A percentile compares a stretch with the other conserved stretches of the same genome.
Conservation (phyloP, 2,888 invertebrate genomes). For the Sphecodes monilicornis region DNA sequence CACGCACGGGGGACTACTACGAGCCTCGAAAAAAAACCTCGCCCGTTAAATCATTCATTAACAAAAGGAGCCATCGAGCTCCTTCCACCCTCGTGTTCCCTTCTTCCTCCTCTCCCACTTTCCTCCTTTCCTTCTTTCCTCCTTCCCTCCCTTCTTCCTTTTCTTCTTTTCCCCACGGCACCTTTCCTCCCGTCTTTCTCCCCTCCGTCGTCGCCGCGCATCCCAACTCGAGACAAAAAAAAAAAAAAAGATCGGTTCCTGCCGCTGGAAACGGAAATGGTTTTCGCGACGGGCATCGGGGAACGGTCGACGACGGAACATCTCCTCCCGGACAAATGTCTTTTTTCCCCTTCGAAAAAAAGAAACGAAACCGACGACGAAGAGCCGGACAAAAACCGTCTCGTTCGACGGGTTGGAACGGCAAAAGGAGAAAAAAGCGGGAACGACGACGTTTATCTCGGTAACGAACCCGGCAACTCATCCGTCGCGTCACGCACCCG, state of each 20-base stretch:
- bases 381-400: slow-evolving; percentile 49
- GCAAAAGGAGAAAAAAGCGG: slow-evolving; percentile 16
- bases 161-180: background rate
- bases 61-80: background rate
- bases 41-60: slow-evolving; percentile 50
- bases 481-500: slow-evolving; percentile 27
- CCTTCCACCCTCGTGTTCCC: background rate
- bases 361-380: slow-evolving; percentile 47
- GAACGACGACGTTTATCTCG: slow-evolving; percentile 53
- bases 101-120: background rate
- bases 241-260: background rate
- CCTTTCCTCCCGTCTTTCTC: background rate
- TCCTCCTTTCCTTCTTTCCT: no score
- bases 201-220: background rate
- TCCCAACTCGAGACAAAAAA: background rate
- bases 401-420: slow-evolving; percentile 30
- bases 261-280: background rate
- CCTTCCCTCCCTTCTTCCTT: background rate
- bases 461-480: slow-evolving; percentile 42
- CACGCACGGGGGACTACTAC: slow-evolving; percentile 31
- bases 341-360: slow-evolving; percentile 54
- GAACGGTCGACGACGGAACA: background rate
- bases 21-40: slow-evolving; percentile 19
- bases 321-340: slow-evolving; percentile 21
- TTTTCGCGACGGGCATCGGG: background rate